Conservation (phyloP, 2,888 invertebrate genomes). For the Thelaira solivaga region DNA sequence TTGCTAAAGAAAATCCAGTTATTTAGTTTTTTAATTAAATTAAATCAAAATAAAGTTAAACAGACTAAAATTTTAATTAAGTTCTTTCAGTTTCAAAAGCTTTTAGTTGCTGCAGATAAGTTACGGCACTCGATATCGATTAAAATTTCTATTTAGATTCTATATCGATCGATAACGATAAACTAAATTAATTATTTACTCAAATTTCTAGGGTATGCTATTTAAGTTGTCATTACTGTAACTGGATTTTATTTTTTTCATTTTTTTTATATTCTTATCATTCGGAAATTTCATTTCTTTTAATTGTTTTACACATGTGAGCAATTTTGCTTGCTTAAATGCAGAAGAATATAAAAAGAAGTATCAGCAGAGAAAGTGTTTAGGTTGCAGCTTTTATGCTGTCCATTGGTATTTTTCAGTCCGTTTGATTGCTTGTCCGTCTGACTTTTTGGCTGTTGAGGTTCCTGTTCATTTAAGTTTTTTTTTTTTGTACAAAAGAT, state of each 20-base stretch:
- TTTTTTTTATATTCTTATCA: slow-evolving; percentile 50
- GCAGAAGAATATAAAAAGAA: not conserved
- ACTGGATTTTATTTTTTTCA: not conserved
- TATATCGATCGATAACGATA: too few relatives aligned
- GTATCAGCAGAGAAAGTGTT: slow-evolving; percentile 60
- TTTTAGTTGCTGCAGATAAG: too few relatives aligned
- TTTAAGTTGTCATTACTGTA: not conserved
- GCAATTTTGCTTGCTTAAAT: slow-evolving; percentile 15
- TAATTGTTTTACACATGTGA: slow-evolving; percentile 55
- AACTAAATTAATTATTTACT: too few relatives aligned
- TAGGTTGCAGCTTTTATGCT: slow-evolving; percentile 30
- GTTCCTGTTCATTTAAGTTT: slow-evolving; percentile 25
- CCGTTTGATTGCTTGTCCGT: not conserved
- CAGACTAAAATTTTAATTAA: too few relatives aligned
- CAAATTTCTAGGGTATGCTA: too few relatives aligned
- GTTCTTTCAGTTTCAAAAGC: too few relatives aligned
- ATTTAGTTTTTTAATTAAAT: too few relatives aligned
- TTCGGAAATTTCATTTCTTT: slow-evolving; percentile 54
- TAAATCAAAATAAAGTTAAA: too few relatives aligned
- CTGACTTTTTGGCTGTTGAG: slow-evolving; percentile 2
- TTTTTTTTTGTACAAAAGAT: slow-evolving; percentile 2
- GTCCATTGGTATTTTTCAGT: slow-evolving; percentile 10
- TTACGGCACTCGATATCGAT: too few relatives aligned
- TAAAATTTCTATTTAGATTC: too few relatives aligned
- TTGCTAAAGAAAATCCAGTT: too few relatives aligned